These are phyloP conservation scores for Cyanistes caeruleus DNA, from an alignment of 2,113 vertebrate species.

Conservation along the genomic window DNA sequence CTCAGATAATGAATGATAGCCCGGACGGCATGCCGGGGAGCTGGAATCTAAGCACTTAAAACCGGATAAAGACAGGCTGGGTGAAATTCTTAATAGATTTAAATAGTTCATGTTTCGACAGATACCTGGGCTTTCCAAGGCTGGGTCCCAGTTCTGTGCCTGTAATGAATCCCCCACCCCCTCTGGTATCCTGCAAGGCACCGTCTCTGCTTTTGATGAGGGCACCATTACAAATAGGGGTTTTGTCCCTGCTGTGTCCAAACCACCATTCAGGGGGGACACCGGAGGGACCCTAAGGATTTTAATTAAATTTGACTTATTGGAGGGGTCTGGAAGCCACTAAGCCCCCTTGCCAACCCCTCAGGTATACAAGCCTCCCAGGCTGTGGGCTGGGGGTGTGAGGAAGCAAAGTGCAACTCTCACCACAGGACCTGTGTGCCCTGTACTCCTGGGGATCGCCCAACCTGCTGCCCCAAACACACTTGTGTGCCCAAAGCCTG, in stretches of 20 bases:
- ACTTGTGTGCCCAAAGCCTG: fast-evolving
- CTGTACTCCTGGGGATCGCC: neutral
- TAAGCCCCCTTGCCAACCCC: neutral
- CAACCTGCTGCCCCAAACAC: neutral
- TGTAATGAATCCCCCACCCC: conserved; percentile 66
- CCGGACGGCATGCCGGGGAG: conserved; percentile 48
- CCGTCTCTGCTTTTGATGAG: conserved; percentile 52
- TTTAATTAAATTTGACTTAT: conserved; percentile 69
- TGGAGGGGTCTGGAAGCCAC: neutral
- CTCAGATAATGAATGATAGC: conserved; percentile 74
- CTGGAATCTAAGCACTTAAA: conserved; percentile 73
- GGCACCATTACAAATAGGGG: conserved; percentile 53
- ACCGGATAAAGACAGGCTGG: conserved; percentile 73
- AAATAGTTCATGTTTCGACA: conserved; percentile 78
- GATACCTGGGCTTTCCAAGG: conserved; percentile 71
- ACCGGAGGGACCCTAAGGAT: neutral
- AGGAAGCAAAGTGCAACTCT: neutral
- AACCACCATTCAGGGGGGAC: neutral
- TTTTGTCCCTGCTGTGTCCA: conserved; percentile 5
- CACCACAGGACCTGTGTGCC: neutral
- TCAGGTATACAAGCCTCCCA: neutral
- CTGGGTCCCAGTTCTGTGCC: conserved; percentile 60
- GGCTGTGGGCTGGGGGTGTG: neutral
- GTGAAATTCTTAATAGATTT: conserved; percentile 79
- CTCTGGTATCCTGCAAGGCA: conserved; percentile 21